These are phyloP conservation scores for Paralinhomoeus sp. DNA, from an alignment of 2,888 invertebrate species.

Conservation along the genomic window DNA sequence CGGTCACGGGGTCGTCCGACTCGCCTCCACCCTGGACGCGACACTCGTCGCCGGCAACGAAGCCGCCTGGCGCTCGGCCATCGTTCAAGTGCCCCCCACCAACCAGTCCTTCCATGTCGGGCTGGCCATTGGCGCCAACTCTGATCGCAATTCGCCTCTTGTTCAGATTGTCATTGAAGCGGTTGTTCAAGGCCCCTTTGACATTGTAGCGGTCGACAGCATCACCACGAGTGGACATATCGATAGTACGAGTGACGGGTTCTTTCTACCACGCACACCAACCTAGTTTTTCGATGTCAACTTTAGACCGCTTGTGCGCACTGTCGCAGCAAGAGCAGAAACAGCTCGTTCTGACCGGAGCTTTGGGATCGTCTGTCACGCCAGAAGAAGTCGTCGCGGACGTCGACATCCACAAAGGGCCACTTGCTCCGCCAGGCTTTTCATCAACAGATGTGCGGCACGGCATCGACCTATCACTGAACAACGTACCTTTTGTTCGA, in stretches of 20 bases:
- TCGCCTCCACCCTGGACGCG: too few relatives aligned
- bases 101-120: background rate
- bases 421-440: too few relatives aligned
- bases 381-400: background rate
- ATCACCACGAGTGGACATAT: background rate
- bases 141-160: too few relatives aligned
- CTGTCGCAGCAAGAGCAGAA: background rate
- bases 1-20: too few relatives aligned
- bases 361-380: background rate
- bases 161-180: slow-evolving; percentile 1
- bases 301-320: background rate
- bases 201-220: background rate
- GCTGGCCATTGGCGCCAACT: too few relatives aligned
- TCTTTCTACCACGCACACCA: too few relatives aligned
- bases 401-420: background rate
- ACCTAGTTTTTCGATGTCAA: too few relatives aligned
- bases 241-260: background rate
- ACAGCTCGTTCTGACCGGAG: background rate
- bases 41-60: too few relatives aligned
- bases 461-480: too few relatives aligned
- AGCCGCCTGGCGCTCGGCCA: background rate
- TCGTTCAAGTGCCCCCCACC: background rate
- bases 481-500: too few relatives aligned
- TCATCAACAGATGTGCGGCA: too few relatives aligned
- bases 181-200: background rate